Percentiles rank a stretch among this genome's conserved stretches.
phyloP scores from a whole-genome alignment of 2,797 vertebrate genomes.

The Taenioides sp. region DNA sequence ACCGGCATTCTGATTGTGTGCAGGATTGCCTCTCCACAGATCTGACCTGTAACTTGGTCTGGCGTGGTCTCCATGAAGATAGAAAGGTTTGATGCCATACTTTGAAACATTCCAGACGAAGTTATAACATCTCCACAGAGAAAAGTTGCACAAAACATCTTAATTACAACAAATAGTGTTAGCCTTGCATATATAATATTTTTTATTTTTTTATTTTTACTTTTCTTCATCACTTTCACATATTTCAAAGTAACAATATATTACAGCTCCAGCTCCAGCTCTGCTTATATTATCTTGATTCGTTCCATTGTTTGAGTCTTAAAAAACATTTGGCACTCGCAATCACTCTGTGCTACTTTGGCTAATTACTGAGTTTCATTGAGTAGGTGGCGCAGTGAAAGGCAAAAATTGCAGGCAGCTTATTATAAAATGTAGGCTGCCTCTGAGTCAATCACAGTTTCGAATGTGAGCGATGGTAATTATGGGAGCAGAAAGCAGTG shows the following conservation, averaged over 20 bases:
- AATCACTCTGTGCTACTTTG: slow-evolving; percentile 43
- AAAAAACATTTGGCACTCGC: slow-evolving; percentile 47
- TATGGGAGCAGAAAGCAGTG: slow-evolving; percentile 38
- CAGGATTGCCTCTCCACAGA: too few species aligned
- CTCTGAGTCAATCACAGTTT: slow-evolving; percentile 41
- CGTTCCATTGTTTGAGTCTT: slow-evolving; percentile 55
- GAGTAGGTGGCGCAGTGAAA: slow-evolving; percentile 38
- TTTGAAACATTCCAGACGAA: too few species aligned
- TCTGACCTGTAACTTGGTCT: too few species aligned
- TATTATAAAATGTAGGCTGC: slow-evolving; percentile 33
- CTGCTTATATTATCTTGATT: slow-evolving; percentile 36
- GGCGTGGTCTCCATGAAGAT: too few species aligned
- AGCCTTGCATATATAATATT: too few species aligned
- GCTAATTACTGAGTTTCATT: slow-evolving; percentile 51
- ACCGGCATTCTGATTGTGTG: too few species aligned
- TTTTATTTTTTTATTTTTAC: not conserved
- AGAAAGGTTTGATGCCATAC: too few species aligned
- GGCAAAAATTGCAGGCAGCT: slow-evolving; percentile 25
- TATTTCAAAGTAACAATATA: too few species aligned
- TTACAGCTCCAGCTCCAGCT: too few species aligned
- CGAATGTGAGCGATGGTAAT: slow-evolving; percentile 45
- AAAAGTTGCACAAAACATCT: too few species aligned
- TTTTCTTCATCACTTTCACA: not conserved
- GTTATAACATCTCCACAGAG: too few species aligned
- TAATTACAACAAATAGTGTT: too few species aligned